A percentile compares a stretch with the other conserved stretches of the same genome.
Conservation (phyloP, 2,888 invertebrate genomes). For the Xiphydria camelus region DNA sequence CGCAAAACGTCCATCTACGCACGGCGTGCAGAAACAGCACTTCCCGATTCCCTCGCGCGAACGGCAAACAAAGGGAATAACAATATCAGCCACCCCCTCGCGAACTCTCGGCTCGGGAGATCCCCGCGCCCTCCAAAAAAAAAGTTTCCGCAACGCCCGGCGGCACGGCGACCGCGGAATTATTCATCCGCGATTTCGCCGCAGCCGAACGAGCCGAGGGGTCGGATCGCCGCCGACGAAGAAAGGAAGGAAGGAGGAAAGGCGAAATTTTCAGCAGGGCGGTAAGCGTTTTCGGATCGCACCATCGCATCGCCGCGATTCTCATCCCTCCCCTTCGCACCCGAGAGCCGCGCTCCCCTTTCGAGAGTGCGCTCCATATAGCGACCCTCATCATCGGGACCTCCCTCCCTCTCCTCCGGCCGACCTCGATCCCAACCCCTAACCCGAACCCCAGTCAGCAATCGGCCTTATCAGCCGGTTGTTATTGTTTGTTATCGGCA, state of each 20-base stretch:
- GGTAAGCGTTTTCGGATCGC: background rate
- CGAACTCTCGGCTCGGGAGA: too few relatives aligned
- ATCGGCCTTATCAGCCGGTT: conserved; percentile 35
- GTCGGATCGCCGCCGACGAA: too few relatives aligned
- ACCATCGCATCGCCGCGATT: conserved; percentile 14
- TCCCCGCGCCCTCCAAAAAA: too few relatives aligned
- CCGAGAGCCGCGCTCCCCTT: conserved; percentile 17
- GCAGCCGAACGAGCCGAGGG: too few relatives aligned
- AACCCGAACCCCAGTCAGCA: conserved; percentile 18
- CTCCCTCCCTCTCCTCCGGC: conserved; percentile 17
- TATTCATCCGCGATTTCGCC: too few relatives aligned
- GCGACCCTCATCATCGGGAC: conserved; percentile 31
- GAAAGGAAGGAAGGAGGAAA: background rate
- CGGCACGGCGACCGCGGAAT: too few relatives aligned
- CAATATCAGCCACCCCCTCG: too few relatives aligned
- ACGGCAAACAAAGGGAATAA: too few relatives aligned
- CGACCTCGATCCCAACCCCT: conserved; percentile 7
- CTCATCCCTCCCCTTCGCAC: conserved; percentile 27
- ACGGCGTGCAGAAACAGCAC: too few relatives aligned
- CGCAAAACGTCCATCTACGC: too few relatives aligned
- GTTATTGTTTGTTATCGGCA: conserved; percentile 43
- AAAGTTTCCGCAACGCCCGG: too few relatives aligned
- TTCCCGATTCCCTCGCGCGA: too few relatives aligned
- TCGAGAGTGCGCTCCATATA: conserved; percentile 24
- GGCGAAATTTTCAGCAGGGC: background rate